Conservation (phyloP, 2,888 invertebrate genomes). For the Spodoptera exigua region DNA sequence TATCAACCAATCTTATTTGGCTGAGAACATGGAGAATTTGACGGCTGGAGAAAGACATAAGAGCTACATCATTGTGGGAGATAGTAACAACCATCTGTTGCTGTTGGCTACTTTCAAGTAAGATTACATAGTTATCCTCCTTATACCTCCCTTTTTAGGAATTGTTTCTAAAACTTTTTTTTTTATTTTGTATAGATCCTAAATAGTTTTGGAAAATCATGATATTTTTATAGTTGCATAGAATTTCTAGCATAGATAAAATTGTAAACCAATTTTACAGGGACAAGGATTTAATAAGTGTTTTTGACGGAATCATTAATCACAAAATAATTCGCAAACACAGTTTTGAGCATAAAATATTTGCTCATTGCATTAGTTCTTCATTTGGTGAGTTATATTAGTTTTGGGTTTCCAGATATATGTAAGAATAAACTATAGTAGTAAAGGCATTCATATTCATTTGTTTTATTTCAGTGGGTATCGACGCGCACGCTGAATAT, state of each 20-base stretch:
- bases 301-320: slow-evolving; percentile 81
- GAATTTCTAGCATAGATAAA: not conserved
- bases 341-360: slow-evolving; percentile 79
- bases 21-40: slow-evolving; percentile 76
- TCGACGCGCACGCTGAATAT: slow-evolving; percentile 82
- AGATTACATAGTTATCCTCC: slow-evolving; percentile 47
- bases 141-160: too few species aligned
- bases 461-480: slow-evolving; percentile 82
- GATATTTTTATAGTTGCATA: too few species aligned
- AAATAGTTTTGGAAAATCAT: too few species aligned
- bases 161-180: too few species aligned
- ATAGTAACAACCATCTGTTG: slow-evolving; percentile 90
- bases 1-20: slow-evolving; percentile 81
- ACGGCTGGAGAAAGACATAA: slow-evolving; percentile 88
- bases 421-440: too few species aligned
- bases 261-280: slow-evolving; percentile 68
- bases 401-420: too few species aligned
- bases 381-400: slow-evolving; percentile 82
- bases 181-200: too few species aligned
- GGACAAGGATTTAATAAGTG: slow-evolving; percentile 79
- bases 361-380: slow-evolving; percentile 89
- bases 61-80: slow-evolving; percentile 90
- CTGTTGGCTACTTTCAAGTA: slow-evolving; percentile 89
- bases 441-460: too few species aligned
- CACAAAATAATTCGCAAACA: slow-evolving; percentile 80